A percentile compares a stretch with the other conserved stretches of the same genome.
These are phyloP conservation scores for Notothenia rossii DNA, from an alignment of 2,113 vertebrate genomes.

Conservation along the genomic window DNA sequence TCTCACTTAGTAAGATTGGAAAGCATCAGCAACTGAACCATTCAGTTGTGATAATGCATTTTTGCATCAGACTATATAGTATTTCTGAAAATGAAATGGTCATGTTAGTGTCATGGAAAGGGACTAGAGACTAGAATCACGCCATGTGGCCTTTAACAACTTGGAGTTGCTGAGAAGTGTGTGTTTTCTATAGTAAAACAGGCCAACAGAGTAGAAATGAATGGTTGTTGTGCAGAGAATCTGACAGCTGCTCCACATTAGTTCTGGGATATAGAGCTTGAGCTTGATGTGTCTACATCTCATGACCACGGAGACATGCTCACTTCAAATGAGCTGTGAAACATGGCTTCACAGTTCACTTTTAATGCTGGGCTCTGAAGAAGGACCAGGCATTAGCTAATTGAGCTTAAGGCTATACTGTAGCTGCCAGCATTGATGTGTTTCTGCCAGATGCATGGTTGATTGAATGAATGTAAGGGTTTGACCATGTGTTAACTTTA, in stretches of 20 bases:
- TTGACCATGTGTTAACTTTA: slow-evolving; percentile 28
- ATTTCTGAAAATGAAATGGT: slow-evolving; percentile 13
- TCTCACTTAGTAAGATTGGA: slow-evolving; percentile 19
- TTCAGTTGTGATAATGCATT: slow-evolving; percentile 19
- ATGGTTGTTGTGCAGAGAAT: slow-evolving; percentile 58
- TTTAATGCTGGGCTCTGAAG: slow-evolving; percentile 47
- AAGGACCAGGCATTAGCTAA: slow-evolving; percentile 38
- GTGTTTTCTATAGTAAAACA: slow-evolving; percentile 40
- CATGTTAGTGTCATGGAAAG: neutral
- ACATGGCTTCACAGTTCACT: slow-evolving; percentile 52
- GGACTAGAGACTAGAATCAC: slow-evolving; percentile 1
- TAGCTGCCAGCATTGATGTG: slow-evolving; percentile 5
- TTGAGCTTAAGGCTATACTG: slow-evolving; percentile 2
- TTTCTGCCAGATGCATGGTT: neutral
- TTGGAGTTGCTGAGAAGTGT: slow-evolving; percentile 26
- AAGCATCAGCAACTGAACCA: slow-evolving; percentile 16
- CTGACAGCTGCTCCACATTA: slow-evolving; percentile 78
- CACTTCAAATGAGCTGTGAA: slow-evolving; percentile 73
- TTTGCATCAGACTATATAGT: slow-evolving; percentile 7
- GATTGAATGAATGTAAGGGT: slow-evolving; percentile 16
- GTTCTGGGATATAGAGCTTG: slow-evolving; percentile 65
- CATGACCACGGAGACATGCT: slow-evolving; percentile 66
- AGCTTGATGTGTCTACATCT: slow-evolving; percentile 64
- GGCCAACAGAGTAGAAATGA: slow-evolving; percentile 48
- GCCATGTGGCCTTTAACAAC: slow-evolving; percentile 24